Conservation (phyloP, 2,113 vertebrate species). For the Corythaixoides concolor region DNA sequence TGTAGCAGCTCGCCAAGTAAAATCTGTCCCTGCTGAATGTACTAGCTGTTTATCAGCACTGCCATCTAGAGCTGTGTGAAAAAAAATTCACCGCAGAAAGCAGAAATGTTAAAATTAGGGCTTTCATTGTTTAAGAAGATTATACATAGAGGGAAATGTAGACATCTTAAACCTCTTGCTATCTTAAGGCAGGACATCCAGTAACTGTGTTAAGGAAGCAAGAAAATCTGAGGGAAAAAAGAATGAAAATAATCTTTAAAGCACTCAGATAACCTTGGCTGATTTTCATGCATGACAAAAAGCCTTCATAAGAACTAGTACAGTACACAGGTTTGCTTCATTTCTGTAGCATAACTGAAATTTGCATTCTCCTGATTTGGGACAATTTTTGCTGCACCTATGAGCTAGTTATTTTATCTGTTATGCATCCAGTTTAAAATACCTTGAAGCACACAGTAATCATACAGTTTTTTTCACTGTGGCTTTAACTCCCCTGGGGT, state of each 20-base stretch:
- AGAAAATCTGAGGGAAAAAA: background rate
- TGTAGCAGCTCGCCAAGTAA: slow-evolving; percentile 33
- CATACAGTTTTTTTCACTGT: background rate
- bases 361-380: background rate
- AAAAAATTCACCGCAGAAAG: slow-evolving; percentile 23
- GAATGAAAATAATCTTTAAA: background rate
- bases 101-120: background rate
- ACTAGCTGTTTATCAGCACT: slow-evolving; percentile 63
- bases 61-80: slow-evolving; percentile 62
- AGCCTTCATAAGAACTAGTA: background rate
- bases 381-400: background rate
- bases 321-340: background rate
- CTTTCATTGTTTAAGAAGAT: background rate
- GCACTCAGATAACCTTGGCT: background rate
- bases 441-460: background rate
- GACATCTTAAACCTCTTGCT: background rate
- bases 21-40: slow-evolving; percentile 37
- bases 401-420: background rate
- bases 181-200: background rate
- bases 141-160: background rate
- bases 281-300: background rate
- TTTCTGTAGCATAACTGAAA: background rate
- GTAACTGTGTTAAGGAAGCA: background rate
- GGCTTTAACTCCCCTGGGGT: background rate
- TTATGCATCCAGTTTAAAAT: background rate